These are phyloP conservation scores for Corythornis cristatus DNA, from an alignment of 2,113 vertebrate genomes.

Conservation along the genomic window DNA sequence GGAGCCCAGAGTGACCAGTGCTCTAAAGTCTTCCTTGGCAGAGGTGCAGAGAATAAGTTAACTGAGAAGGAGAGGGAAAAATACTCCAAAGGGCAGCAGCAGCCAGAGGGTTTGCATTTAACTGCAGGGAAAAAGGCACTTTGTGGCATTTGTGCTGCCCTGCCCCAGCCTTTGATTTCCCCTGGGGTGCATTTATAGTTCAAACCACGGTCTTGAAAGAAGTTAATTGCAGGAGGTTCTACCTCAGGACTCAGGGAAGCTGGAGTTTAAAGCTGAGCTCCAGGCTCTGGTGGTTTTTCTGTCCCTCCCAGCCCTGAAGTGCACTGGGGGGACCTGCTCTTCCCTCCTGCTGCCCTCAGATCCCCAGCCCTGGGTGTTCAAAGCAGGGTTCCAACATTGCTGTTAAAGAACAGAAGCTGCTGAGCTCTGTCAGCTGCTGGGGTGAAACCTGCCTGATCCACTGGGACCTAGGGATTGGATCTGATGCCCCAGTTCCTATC, in stretches of 20 bases:
- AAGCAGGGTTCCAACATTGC: accelerated
- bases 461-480: not conserved
- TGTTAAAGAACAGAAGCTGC: not conserved
- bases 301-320: not conserved
- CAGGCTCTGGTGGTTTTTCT: not conserved
- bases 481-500: not conserved
- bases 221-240: not conserved
- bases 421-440: not conserved
- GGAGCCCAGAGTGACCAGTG: not conserved
- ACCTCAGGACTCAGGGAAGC: not conserved
- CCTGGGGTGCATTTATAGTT: not conserved
- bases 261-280: not conserved
- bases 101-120: not conserved
- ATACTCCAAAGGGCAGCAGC: not conserved
- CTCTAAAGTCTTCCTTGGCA: not conserved
- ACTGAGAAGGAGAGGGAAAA: not conserved
- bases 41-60: not conserved
- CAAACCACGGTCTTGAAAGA: not conserved
- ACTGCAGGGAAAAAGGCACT: accelerated
- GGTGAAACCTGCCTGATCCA: not conserved
- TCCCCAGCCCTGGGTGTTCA: not conserved
- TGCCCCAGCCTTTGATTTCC: not conserved
- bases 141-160: not conserved
- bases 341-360: not conserved
- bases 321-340: not conserved